Evolutionary conservation across 1,140 invertebrate genomes (phyloP).

Genomic region (Portunus trituberculatus): DNA sequence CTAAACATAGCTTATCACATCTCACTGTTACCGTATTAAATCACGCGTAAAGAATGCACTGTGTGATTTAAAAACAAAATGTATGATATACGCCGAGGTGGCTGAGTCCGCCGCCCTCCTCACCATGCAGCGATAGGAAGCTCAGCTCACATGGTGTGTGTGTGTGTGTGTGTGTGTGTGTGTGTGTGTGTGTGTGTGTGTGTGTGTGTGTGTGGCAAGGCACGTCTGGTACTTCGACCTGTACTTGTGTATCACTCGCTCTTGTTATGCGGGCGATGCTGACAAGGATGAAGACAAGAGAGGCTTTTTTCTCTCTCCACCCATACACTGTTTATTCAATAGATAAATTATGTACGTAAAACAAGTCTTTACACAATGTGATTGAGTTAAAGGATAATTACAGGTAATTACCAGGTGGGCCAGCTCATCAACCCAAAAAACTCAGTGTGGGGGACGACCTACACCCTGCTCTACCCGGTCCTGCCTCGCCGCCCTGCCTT

Average conservation of each 20-base stretch:
- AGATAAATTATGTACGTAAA: background rate
- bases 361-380: background rate
- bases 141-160: too few relatives aligned
- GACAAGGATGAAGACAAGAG: background rate
- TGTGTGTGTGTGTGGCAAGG: too few relatives aligned
- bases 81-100: background rate
- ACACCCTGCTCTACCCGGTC: background rate
- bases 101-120: background rate
- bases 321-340: slow-evolving; percentile 1
- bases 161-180: too few relatives aligned
- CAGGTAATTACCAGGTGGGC: slow-evolving; percentile 1
- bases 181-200: too few relatives aligned
- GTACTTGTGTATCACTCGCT: too few relatives aligned
- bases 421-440: background rate
- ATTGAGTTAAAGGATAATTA: slow-evolving; percentile 22
- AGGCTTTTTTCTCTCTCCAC: background rate
- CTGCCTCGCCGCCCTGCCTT: background rate
- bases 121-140: background rate
- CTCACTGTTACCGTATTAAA: slow-evolving; percentile 14
- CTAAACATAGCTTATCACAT: slow-evolving; percentile 14
- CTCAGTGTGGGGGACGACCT: background rate
- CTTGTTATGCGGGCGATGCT: background rate
- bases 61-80: background rate
- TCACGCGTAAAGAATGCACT: background rate
- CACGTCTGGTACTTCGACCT: too few relatives aligned